These are phyloP conservation scores for Gortyna flavago DNA, from an alignment of 2,888 invertebrate species.

Conservation along the genomic window DNA sequence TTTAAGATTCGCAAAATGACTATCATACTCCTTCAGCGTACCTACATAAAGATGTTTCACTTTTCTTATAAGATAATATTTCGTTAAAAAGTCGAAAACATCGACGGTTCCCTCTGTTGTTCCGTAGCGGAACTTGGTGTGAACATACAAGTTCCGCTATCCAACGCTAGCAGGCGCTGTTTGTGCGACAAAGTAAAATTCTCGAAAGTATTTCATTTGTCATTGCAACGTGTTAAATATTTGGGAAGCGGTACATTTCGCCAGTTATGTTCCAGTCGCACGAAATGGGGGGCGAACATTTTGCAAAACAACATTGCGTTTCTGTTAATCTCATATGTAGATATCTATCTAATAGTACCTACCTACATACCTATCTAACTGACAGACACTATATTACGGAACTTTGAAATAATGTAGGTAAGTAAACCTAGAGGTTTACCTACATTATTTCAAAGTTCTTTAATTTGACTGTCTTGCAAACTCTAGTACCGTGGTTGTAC, in stretches of 20 bases:
- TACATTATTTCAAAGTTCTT: too few relatives aligned
- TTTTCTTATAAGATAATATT: background rate
- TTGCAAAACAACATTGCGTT: background rate
- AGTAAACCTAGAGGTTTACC: too few relatives aligned
- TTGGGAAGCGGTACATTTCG: background rate
- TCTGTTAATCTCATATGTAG: background rate
- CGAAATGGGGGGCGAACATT: background rate
- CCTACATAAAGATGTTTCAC: background rate
- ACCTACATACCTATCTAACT: too few relatives aligned
- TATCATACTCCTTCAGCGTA: background rate
- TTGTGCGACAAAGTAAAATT: background rate
- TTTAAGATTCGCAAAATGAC: background rate
- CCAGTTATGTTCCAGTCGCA: background rate
- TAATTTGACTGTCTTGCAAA: background rate
- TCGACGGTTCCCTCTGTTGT: conserved; percentile 14
- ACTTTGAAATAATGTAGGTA: background rate
- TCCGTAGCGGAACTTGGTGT: conserved; percentile 10
- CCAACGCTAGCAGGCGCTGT: conserved; percentile 23
- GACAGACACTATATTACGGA: background rate
- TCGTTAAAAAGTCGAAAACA: background rate
- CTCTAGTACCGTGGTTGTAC: background rate
- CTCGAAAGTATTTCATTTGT: too few relatives aligned
- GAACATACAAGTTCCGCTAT: conserved; percentile 5
- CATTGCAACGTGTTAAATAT: too few relatives aligned
- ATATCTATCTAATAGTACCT: background rate